These are phyloP conservation scores for Galeopsomyia nigrocyanea DNA, from an alignment of 2,888 invertebrate species.

Conservation along the genomic window DNA sequence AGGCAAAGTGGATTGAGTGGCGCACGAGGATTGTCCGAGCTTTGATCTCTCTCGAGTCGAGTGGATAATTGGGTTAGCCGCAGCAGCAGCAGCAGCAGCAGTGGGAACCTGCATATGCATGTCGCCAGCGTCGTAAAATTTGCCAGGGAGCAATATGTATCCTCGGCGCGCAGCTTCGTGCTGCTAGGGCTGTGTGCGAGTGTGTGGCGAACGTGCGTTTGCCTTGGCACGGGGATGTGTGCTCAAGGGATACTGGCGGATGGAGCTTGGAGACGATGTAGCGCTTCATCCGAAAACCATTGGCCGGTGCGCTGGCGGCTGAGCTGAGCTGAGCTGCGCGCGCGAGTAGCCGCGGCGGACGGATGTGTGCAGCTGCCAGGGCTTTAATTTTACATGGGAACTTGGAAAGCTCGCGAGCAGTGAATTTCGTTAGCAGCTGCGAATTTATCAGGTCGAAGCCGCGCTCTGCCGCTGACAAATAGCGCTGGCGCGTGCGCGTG, in stretches of 20 bases:
- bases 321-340: background rate
- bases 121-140: constrained; percentile 26
- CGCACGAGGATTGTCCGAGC: too few species aligned
- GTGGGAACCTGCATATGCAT: background rate
- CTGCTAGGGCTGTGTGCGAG: background rate
- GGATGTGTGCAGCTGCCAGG: constrained; percentile 12
- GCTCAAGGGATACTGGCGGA: background rate
- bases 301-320: constrained; percentile 13
- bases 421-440: constrained; percentile 34
- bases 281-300: constrained; percentile 25
- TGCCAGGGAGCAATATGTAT: constrained; percentile 7
- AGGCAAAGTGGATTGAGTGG: too few species aligned
- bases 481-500: background rate
- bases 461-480: constrained; percentile 29
- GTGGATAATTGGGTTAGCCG: constrained; percentile 29
- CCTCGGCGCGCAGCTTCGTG: background rate
- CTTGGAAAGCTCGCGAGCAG: constrained; percentile 10
- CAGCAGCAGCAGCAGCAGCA: background rate
- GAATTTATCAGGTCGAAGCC: constrained; percentile 31
- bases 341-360: too few species aligned
- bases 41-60: constrained; percentile 18
- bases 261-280: constrained; percentile 9
- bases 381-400: constrained; percentile 39
- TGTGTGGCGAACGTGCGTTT: background rate
- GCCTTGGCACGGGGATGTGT: background rate